Evolutionary conservation across 2,888 invertebrate species (phyloP).

Genomic region (Amaurobius ferox): DNA sequence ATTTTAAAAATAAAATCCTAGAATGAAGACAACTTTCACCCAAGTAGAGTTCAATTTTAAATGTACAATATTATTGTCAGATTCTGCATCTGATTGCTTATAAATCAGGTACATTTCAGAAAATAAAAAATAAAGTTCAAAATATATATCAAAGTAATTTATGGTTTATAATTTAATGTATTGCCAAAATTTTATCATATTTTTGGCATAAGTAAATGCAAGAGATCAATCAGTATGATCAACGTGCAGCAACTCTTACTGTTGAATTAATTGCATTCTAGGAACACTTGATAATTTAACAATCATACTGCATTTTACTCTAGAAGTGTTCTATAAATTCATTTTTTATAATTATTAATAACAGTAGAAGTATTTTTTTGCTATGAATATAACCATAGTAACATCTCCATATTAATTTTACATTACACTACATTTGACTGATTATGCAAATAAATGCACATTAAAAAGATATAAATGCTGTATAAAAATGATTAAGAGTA

Average conservation of each 20-base stretch:
- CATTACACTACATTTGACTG: neutral
- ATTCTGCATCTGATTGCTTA: too few species aligned
- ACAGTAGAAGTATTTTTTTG: neutral
- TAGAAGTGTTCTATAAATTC: neutral
- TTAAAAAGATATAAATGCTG: neutral
- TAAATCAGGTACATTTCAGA: too few species aligned
- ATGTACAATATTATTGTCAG: too few species aligned
- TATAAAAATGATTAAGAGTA: neutral
- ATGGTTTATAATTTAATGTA: too few species aligned
- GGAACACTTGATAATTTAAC: neutral
- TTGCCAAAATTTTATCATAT: too few species aligned
- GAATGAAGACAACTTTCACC: neutral
- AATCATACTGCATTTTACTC: neutral
- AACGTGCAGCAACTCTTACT: too few species aligned
- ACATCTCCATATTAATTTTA: neutral
- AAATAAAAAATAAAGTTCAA: too few species aligned
- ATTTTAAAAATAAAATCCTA: too few species aligned
- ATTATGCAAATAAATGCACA: constrained; percentile 8
- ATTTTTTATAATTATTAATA: neutral
- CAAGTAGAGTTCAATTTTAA: neutral
- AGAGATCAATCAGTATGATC: too few species aligned
- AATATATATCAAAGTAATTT: too few species aligned
- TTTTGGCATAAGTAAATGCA: too few species aligned
- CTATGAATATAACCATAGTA: neutral
- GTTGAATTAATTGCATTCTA: neutral